Conservation (phyloP, 2,797 vertebrate genomes). For the Euphonia xanthogaster region DNA sequence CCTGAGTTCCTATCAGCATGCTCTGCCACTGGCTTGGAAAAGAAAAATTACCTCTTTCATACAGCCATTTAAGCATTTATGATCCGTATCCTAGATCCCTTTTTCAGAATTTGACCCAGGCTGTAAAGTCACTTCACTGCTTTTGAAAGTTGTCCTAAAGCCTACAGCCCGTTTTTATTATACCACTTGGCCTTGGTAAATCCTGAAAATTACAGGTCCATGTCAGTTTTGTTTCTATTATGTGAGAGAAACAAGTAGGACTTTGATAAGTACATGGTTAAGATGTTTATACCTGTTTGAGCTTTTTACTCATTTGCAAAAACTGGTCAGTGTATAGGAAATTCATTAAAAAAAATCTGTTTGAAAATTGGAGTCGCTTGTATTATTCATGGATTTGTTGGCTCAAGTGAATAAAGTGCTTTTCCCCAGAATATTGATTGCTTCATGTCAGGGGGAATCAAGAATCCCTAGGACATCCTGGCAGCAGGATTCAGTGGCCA, state of each 20-base stretch:
- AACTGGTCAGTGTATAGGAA: neutral
- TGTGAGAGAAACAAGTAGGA: neutral
- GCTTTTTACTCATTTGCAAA: neutral
- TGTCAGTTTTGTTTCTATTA: neutral
- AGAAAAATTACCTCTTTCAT: neutral
- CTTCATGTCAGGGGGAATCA: accelerated
- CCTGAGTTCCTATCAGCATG: neutral
- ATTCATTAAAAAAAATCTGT: neutral
- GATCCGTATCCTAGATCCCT: neutral
- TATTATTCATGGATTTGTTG: neutral
- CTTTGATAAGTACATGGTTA: neutral
- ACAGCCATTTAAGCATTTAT: neutral
- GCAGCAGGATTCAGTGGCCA: neutral
- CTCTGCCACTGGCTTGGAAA: neutral
- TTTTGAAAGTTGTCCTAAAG: neutral
- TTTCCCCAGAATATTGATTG: neutral
- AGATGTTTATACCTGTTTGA: neutral
- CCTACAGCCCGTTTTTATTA: neutral
- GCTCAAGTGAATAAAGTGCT: neutral
- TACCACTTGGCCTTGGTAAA: neutral
- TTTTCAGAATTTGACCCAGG: neutral
- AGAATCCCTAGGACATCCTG: neutral
- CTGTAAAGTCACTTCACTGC: neutral
- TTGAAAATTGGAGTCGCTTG: neutral
- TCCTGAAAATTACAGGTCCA: neutral